Percentiles rank a stretch among this genome's conserved stretches.
Evolutionary conservation across 1,140 invertebrate species (phyloP).

Genomic region (Diorhabda sublineata): DNA sequence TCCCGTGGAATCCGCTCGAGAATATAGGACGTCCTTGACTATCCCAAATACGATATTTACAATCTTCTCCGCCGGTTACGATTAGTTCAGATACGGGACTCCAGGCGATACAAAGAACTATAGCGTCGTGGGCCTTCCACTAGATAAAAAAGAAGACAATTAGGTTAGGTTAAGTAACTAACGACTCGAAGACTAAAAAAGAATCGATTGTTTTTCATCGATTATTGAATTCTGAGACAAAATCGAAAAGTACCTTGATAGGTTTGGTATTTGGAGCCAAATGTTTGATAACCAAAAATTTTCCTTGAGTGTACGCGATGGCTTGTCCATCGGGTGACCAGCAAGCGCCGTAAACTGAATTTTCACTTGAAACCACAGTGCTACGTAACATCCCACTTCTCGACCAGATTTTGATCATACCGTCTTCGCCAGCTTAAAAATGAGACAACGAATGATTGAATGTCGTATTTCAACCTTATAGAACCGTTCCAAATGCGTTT

Average conservation of each 20-base stretch:
- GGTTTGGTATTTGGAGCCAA: conserved; percentile 85
- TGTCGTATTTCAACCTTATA: background rate
- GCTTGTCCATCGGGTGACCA: conserved; percentile 85
- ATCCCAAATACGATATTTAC: conserved; percentile 94
- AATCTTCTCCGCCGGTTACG: conserved; percentile 93
- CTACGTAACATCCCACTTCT: conserved; percentile 91
- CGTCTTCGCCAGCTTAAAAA: conserved; percentile 86
- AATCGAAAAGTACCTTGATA: conserved; percentile 57
- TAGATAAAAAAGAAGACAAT: conserved; percentile 49
- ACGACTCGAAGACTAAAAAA: no score
- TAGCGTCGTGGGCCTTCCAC: conserved; percentile 95
- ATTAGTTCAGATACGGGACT: conserved; percentile 83
- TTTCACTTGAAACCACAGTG: conserved; percentile 76
- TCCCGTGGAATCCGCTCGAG: conserved; percentile 74
- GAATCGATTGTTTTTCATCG: no score
- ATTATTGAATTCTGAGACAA: no score
- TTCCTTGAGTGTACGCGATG: conserved; percentile 81
- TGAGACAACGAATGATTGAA: background rate
- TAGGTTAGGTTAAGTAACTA: background rate
- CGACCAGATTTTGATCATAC: conserved; percentile 94
- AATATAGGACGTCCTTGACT: conserved; percentile 81
- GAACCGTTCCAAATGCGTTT: no score
- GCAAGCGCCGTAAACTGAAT: conserved; percentile 73
- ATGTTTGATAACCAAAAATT: conserved; percentile 83
- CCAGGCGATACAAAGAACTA: conserved; percentile 87